Conservation (phyloP, 2,888 invertebrate genomes). For the Ochlodes sylvanus region DNA sequence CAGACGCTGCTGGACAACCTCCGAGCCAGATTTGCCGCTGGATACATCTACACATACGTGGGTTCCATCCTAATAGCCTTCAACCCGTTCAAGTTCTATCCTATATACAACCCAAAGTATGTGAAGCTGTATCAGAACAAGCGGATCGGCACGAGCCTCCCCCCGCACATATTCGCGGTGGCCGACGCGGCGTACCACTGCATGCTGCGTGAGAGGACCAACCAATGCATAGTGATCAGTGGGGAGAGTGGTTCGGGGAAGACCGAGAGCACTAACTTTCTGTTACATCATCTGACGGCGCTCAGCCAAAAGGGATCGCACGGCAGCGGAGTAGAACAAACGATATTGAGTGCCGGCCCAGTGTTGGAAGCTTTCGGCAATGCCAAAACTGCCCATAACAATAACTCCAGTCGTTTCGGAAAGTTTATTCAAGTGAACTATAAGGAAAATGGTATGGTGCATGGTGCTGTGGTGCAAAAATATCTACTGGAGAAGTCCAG, state of each 20-base stretch:
- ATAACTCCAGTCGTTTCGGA: conserved; percentile 98
- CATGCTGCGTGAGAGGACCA: conserved; percentile 95
- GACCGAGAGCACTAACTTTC: conserved; percentile 98
- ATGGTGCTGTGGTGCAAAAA: conserved; percentile 98
- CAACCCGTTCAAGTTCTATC: conserved; percentile 97
- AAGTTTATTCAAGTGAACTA: conserved; percentile 99
- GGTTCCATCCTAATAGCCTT: conserved; percentile 98
- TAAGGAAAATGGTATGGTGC: conserved; percentile 99
- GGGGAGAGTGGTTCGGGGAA: conserved; percentile 98
- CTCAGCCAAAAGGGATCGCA: conserved; percentile 97
- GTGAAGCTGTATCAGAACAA: conserved; percentile 98
- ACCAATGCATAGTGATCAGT: conserved; percentile 97
- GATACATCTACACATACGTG: conserved; percentile 98
- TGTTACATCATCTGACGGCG: conserved; percentile 97
- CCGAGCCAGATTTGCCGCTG: conserved; percentile 93
- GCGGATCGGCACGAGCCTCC: conserved; percentile 94
- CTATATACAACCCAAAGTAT: conserved; percentile 99
- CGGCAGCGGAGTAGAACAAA: conserved; percentile 98
- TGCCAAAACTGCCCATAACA: conserved; percentile 98
- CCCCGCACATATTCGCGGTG: conserved; percentile 98
- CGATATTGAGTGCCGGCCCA: conserved; percentile 97
- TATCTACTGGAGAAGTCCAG: conserved; percentile 97
- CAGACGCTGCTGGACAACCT: conserved; percentile 96
- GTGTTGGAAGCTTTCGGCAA: conserved; percentile 99
- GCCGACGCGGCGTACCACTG: conserved; percentile 97